These are phyloP conservation scores for Crocallis elinguaria DNA, from an alignment of 2,888 invertebrate species.

Conservation along the genomic window DNA sequence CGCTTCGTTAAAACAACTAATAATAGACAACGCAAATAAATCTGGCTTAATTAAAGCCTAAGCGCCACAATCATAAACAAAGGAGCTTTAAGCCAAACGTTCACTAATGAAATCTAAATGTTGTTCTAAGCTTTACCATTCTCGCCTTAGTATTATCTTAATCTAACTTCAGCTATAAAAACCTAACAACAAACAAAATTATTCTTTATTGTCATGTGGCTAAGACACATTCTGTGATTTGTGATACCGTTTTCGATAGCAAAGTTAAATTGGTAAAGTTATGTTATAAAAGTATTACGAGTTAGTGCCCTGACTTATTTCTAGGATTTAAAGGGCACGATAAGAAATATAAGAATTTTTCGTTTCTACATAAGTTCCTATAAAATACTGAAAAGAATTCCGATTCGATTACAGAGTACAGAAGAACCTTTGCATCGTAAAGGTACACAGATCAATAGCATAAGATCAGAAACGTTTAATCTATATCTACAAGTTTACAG, in stretches of 20 bases:
- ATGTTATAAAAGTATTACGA: background rate
- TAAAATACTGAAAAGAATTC: too few species aligned
- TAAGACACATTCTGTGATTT: background rate
- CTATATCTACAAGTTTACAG: too few species aligned
- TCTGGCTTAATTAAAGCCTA: constrained; percentile 37
- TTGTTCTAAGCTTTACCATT: constrained; percentile 33
- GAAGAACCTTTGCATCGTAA: too few species aligned
- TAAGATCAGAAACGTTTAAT: too few species aligned
- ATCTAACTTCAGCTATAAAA: background rate
- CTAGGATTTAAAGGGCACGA: background rate
- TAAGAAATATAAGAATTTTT: too few species aligned
- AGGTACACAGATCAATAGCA: too few species aligned
- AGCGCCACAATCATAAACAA: constrained; percentile 33
- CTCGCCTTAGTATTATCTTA: constrained; percentile 8
- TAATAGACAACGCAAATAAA: constrained; percentile 8
- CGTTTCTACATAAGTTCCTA: too few species aligned
- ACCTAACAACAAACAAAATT: background rate
- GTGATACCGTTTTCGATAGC: background rate
- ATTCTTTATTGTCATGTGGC: background rate
- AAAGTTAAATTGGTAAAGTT: background rate
- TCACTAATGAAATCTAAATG: constrained; percentile 42
- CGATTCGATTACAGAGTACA: too few species aligned
- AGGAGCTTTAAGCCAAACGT: constrained; percentile 22
- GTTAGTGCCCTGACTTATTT: background rate
- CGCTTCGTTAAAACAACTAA: background rate